phyloP scores from a whole-genome alignment of 2,888 invertebrate genomes.

The Ferrisia virgata region DNA sequence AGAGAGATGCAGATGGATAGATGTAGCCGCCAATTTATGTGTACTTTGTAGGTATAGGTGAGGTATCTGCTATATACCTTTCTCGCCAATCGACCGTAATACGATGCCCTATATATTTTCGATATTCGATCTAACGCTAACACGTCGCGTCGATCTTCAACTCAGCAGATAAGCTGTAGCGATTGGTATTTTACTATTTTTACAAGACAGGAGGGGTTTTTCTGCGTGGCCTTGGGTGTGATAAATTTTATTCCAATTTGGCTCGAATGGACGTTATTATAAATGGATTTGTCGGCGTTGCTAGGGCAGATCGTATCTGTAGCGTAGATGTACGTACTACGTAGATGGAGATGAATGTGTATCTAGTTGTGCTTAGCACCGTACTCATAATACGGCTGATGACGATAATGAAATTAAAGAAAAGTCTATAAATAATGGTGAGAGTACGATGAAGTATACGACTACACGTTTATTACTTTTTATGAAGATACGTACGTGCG shows the following conservation, averaged over 20 bases:
- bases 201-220: no score
- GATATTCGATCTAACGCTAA: neutral
- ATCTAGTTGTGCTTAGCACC: no score
- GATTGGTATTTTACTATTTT: neutral
- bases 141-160: neutral
- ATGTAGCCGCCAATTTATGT: no score
- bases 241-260: neutral
- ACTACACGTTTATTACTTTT: no score
- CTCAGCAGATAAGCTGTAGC: neutral
- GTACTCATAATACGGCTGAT: no score
- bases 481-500: no score
- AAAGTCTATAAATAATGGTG: no score
- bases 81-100: neutral
- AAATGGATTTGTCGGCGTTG: neutral
- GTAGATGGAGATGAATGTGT: no score
- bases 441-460: no score
- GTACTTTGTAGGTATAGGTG: no score
- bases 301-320: neutral
- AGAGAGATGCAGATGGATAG: neutral
- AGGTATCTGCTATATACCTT: neutral
- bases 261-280: neutral
- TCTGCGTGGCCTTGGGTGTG: neutral
- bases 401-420: no score
- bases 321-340: no score
- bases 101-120: slow-evolving; percentile 1